Evolutionary conservation across 2,888 invertebrate genomes (phyloP), one percentile per base, ranked within the genome.

Genomic region (Pyrocoelia pectoralis): DNA sequence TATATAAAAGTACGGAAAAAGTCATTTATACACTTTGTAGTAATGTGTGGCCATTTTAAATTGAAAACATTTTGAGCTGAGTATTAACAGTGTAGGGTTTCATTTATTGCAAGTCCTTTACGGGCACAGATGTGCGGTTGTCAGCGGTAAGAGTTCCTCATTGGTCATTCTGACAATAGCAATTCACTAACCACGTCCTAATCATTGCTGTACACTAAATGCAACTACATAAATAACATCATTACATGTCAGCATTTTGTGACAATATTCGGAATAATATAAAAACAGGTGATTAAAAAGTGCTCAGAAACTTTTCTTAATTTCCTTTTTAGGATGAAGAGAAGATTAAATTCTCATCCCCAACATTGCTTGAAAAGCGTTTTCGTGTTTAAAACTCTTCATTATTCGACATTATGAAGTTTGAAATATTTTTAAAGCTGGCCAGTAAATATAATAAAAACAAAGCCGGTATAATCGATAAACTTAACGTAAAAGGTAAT

Each of bases 161-260:
- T 73, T 73, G 74, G 73, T 73, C 73, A 74, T 71, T 67, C 67
- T 73, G 70, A 74, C 73, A 72, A 71, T 70, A 61, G 71, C 72
- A 70, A 73, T 72, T 67, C 68, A 69, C 60, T 65, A 70, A 66
- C 61, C 61, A 56, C 43, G 53, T 56, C 50, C 64, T 66, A 66
- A 68, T 68, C 61, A 68, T 57, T 63, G 64, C 56, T 65, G 52
- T 56, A 38, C 53, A 40, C 51, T 56, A 56, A 53, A 64, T 64
- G 49, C 24, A 50, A 28, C 14, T 17, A 41, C 55, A 51, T 46
- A 59, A 48, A 59, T 64, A 59, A 46, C 29, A 41, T 54, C 48
- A 53, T 54, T 54, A 41, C 17, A 12, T 24, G 28, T 28, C 6
- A 49, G 49, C 33, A 38, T 15, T 56, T 38, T 17, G 10, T 12